Evolutionary conservation across 2,888 invertebrate species (phyloP).

Genomic region (Acleris literana): DNA sequence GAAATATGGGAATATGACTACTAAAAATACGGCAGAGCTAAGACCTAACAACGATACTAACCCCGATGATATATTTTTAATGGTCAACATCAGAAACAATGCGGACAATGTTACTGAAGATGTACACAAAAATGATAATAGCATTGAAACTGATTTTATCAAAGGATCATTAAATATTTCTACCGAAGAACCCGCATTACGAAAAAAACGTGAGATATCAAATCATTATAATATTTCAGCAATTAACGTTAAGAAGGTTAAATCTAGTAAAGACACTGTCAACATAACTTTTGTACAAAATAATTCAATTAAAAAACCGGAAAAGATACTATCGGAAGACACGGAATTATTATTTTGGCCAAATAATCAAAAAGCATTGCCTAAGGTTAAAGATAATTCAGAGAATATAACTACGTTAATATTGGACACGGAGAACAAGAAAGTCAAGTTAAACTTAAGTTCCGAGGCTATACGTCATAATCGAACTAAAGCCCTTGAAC

Average conservation of each 20-base stretch:
- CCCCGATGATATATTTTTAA: conserved; percentile 54
- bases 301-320: conserved; percentile 47
- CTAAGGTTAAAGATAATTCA: conserved; percentile 33
- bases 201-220: conserved; percentile 55
- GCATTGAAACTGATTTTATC: conserved; percentile 63
- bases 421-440: conserved; percentile 65
- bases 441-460: conserved; percentile 64
- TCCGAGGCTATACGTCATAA: conserved; percentile 59
- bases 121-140: conserved; percentile 54
- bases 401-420: conserved; percentile 68
- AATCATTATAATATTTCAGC: conserved; percentile 14
- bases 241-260: conserved; percentile 3
- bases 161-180: conserved; percentile 46
- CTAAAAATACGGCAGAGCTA: conserved; percentile 45
- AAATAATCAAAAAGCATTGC: conserved; percentile 45
- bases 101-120: conserved; percentile 49
- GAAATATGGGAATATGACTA: conserved; percentile 39
- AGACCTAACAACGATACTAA: conserved; percentile 48
- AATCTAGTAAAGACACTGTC: conserved; percentile 1
- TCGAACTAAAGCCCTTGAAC: conserved; percentile 61
- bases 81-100: conserved; percentile 59
- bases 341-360: conserved; percentile 71
- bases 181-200: conserved; percentile 45
- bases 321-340: conserved; percentile 54
- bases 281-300: conserved; percentile 41